Percentiles rank a stretch among this genome's conserved stretches.
phyloP scores from a whole-genome alignment of 2,888 invertebrate species.

The Nymphalis c-album region DNA sequence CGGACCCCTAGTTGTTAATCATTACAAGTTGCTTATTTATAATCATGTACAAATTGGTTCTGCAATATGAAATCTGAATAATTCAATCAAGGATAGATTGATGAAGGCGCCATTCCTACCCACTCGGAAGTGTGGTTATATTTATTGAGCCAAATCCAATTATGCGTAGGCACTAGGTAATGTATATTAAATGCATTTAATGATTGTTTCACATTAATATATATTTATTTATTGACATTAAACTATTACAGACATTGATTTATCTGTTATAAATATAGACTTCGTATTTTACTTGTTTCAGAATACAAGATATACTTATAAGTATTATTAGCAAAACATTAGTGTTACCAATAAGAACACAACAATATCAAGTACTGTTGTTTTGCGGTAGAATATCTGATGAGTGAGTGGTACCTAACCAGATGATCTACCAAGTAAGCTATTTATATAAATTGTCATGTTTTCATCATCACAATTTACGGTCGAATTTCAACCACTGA shows the following conservation, averaged over 20 bases:
- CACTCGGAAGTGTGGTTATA: slow-evolving; percentile 20
- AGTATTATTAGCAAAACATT: too few species aligned
- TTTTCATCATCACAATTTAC: too few species aligned
- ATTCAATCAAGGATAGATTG: slow-evolving; percentile 28
- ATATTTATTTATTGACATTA: neutral
- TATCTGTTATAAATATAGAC: neutral
- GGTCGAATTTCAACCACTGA: too few species aligned
- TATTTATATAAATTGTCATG: too few species aligned
- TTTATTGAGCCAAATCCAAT: slow-evolving; percentile 20
- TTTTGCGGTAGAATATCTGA: too few species aligned
- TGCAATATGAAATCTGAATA: slow-evolving; percentile 23
- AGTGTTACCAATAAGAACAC: too few species aligned
- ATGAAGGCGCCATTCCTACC: slow-evolving; percentile 20
- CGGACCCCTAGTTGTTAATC: neutral
- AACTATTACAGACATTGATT: neutral
- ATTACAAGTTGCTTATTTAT: neutral
- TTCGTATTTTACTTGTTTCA: too few species aligned
- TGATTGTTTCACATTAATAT: slow-evolving; percentile 7
- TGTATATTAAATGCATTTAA: slow-evolving; percentile 13
- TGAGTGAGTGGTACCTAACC: too few species aligned
- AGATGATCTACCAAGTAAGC: too few species aligned
- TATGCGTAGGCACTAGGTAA: slow-evolving; percentile 22
- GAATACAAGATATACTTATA: too few species aligned
- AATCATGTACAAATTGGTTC: slow-evolving; percentile 22
- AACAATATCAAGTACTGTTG: too few species aligned